Conservation (phyloP, 2,888 invertebrate genomes). For the Dryococelus australis region DNA sequence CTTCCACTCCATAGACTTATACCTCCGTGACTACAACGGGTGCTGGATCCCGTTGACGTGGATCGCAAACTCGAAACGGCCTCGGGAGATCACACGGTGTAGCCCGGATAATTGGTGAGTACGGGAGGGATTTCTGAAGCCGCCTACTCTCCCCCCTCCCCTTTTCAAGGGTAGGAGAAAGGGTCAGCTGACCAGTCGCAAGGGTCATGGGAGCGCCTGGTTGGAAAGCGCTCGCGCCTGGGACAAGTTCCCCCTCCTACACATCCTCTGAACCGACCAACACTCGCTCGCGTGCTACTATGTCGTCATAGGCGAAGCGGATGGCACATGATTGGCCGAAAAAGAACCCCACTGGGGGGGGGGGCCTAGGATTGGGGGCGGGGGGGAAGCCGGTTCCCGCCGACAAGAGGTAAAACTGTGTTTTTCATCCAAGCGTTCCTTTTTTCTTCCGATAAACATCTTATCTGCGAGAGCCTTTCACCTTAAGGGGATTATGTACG, state of each 20-base stretch:
- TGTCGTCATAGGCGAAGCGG: background rate
- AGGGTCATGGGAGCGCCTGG: conserved; percentile 6
- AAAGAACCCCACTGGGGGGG: background rate
- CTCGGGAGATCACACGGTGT: no score
- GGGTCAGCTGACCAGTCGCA: conserved; percentile 4
- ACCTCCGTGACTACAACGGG: no score
- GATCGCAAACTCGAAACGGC: no score
- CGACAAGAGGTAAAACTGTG: background rate
- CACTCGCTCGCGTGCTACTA: background rate
- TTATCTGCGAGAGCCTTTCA: conserved; percentile 1
- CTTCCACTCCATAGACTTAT: no score
- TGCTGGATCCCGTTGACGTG: no score
- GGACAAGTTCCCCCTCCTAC: background rate
- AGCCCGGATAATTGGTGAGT: no score
- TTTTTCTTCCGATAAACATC: background rate
- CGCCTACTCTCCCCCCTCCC: no score
- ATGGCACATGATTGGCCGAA: background rate
- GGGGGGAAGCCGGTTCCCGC: background rate
- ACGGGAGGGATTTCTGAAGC: no score
- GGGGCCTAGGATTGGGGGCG: no score
- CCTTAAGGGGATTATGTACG: no score
- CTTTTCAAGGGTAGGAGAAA: background rate
- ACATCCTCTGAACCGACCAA: background rate
- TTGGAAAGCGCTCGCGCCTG: background rate
- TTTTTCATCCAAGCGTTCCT: background rate